Percentiles rank a stretch among this genome's conserved stretches.
phyloP scores from a whole-genome alignment of 2,797 vertebrate species.

The Leuciscus waleckii region DNA sequence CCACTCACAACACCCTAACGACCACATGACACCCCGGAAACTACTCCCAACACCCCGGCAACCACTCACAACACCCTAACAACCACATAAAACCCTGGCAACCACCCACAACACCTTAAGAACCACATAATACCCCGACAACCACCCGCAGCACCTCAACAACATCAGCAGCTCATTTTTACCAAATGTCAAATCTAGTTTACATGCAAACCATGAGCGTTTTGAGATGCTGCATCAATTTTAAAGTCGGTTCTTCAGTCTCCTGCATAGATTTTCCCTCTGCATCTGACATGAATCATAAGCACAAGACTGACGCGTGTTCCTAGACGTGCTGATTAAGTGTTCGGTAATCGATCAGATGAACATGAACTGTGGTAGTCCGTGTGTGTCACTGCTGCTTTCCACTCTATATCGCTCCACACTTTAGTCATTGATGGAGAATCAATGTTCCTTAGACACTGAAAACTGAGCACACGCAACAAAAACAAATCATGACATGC shows the following conservation, averaged over 20 bases:
- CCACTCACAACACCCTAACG: accelerated
- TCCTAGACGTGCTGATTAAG: background rate
- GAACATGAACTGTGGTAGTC: background rate
- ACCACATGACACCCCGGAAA: background rate
- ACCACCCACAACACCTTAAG: background rate
- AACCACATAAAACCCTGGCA: background rate
- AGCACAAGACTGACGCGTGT: background rate
- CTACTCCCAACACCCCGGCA: accelerated
- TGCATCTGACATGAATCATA: background rate
- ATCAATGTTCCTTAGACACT: background rate
- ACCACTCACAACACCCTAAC: background rate
- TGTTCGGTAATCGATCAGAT: background rate
- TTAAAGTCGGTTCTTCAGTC: background rate
- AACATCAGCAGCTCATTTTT: background rate
- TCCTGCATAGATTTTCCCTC: background rate
- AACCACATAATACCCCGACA: too few relatives aligned
- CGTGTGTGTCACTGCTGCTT: background rate
- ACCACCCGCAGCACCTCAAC: too few relatives aligned
- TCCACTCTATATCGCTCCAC: background rate
- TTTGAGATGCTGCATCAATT: background rate
- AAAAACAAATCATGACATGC: background rate
- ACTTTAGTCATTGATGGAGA: background rate
- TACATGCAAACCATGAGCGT: background rate
- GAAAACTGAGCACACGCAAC: background rate
- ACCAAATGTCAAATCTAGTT: background rate